Evolutionary conservation across 2,888 invertebrate genomes (phyloP), one percentile per base, ranked within the genome.

Genomic region (Oxyteleia sp.): DNA sequence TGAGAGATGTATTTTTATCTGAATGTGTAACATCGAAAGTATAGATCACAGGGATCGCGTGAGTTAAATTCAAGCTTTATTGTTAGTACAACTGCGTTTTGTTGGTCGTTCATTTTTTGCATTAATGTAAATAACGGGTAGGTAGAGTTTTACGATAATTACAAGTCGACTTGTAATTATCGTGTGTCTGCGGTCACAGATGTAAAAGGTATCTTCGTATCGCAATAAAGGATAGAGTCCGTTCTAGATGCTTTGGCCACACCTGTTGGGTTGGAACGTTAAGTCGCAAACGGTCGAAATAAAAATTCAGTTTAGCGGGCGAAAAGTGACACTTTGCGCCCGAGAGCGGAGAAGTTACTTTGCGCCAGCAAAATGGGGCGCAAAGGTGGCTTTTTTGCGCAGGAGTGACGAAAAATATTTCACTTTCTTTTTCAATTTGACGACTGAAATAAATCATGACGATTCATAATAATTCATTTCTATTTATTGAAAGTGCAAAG

Each of bases 1-100:
- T 69, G 13, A 69, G 72, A 72, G 51, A 72, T 72, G 51, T 72
- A 72, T 72, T 72, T 72, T 72, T 72, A 72, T 7, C 41, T 18
- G 38, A 10, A 47, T 41, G 55, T 55, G 5, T 23, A 26, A 32
- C 20, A 47, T 43, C 32, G 55, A 43, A 5, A 23, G 4, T 18
- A 38, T 23, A 45, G 35, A 45, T 57, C 20, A 57, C 20, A 15
- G 45, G 20, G 57, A 47, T 69, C 55, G 7, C 43, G 18, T 68
- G 15, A 57, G 55, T 69, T 57, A 11, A 20, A 18, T 32, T 16
- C 10, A 10, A 15, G 43, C 23, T 49, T 15, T 35, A 18, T 51
- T 61, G 18, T 32, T 55, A 15, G 45, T 45, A 4, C 10, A 10
- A 8, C 4, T 69, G 11, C 3, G 26, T 68, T 49, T 20, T n/a